These are phyloP conservation scores for Formica aserva DNA, from an alignment of 2,888 invertebrate species.

Conservation along the genomic window DNA sequence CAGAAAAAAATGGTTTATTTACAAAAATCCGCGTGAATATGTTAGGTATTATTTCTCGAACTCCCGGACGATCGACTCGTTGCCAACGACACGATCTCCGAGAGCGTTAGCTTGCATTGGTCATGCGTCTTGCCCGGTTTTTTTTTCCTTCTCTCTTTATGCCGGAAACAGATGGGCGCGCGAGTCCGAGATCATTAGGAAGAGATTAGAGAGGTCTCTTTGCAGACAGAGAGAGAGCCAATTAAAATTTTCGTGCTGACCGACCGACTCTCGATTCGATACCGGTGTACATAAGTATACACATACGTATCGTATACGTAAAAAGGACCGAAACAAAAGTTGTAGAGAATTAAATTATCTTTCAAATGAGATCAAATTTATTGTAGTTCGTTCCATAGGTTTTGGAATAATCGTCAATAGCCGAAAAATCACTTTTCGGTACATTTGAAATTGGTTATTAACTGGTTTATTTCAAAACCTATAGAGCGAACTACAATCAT, in stretches of 20 bases:
- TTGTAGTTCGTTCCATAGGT: too few relatives aligned
- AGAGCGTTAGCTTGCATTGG: constrained; percentile 34
- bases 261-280: constrained; percentile 56
- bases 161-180: constrained; percentile 71
- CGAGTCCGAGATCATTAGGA: constrained; percentile 65
- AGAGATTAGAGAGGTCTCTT: constrained; percentile 62
- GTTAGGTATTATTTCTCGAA: background rate
- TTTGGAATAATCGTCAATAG: too few relatives aligned
- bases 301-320: background rate
- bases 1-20: background rate
- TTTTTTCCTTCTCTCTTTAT: constrained; percentile 35
- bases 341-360: too few relatives aligned
- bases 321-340: too few relatives aligned
- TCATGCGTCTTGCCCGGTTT: constrained; percentile 44
- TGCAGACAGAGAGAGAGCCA: constrained; percentile 47
- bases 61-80: background rate
- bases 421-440: too few relatives aligned
- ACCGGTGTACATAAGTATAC: constrained; percentile 12
- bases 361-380: too few relatives aligned
- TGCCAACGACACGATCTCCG: constrained; percentile 19
- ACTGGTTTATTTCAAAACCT: too few relatives aligned
- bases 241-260: constrained; percentile 69
- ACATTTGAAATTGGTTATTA: too few relatives aligned
- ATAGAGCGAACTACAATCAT: too few relatives aligned
- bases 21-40: background rate